A percentile compares a stretch with the other conserved stretches of the same genome.
Evolutionary conservation across 2,113 vertebrate species (phyloP).

Genomic region (Chloebia gouldiae): DNA sequence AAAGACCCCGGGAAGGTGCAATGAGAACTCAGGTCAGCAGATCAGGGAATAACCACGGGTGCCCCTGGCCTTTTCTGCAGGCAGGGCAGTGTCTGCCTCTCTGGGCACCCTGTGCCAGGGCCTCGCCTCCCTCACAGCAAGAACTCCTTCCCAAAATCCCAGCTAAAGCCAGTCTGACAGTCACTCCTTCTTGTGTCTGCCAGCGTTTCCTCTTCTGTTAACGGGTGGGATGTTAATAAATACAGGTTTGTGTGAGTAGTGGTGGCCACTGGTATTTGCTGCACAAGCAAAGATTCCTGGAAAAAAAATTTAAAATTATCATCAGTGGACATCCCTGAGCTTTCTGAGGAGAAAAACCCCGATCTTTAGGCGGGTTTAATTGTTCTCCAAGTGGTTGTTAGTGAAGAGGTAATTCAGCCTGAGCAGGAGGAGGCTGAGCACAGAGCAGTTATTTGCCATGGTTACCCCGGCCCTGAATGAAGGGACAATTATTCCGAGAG

Average conservation of each 20-base stretch:
- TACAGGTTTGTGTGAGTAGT: rapidly evolving
- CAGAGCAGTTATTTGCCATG: slow-evolving; percentile 37
- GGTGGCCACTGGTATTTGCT: not conserved
- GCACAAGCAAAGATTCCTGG: not conserved
- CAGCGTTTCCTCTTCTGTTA: not conserved
- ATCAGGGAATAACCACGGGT: rapidly evolving
- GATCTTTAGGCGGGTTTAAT: slow-evolving; percentile 22
- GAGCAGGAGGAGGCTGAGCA: not conserved
- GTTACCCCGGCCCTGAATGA: slow-evolving; percentile 12
- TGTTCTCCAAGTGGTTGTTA: not conserved
- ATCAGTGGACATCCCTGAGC: not conserved
- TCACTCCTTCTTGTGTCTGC: not conserved
- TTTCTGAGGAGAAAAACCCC: not conserved
- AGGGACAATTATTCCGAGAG: slow-evolving; percentile 9
- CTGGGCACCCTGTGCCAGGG: not conserved
- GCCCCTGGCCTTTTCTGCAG: rapidly evolving
- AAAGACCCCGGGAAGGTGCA: rapidly evolving
- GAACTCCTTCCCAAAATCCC: not conserved
- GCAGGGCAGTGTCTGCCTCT: not conserved
- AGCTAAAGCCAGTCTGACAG: not conserved
- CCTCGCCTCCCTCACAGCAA: not conserved
- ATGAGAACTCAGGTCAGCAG: not conserved
- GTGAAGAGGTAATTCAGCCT: not conserved
- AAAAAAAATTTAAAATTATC: not conserved
- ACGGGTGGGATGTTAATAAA: not conserved